These are phyloP conservation scores for Atherix ibis DNA, from an alignment of 2,888 invertebrate species.

Conservation along the genomic window DNA sequence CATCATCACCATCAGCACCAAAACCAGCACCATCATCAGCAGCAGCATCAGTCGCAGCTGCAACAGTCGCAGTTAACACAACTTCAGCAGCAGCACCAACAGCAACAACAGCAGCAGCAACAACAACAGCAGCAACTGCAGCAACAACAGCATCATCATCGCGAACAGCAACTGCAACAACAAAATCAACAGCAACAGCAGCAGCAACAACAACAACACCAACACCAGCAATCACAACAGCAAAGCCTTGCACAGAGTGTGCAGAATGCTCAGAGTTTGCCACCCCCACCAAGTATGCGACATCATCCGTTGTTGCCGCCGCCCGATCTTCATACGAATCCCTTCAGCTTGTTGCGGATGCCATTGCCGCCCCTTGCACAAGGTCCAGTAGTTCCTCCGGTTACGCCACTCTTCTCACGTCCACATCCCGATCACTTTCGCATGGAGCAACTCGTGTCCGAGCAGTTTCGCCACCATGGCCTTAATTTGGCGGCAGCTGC, in stretches of 20 bases:
- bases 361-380: slow-evolving; percentile 54
- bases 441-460: slow-evolving; percentile 70
- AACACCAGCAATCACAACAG: no score
- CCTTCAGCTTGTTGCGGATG: slow-evolving; percentile 61
- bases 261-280: slow-evolving; percentile 40
- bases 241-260: slow-evolving; percentile 38
- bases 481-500: slow-evolving; percentile 61
- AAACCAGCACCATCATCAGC: slow-evolving; percentile 16
- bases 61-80: slow-evolving; percentile 19
- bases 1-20: slow-evolving; percentile 20
- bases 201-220: slow-evolving; percentile 29
- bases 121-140: slow-evolving; percentile 11
- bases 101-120: slow-evolving; percentile 20
- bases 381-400: slow-evolving; percentile 53
- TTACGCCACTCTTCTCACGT: slow-evolving; percentile 55
- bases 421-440: slow-evolving; percentile 68
- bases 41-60: slow-evolving; percentile 19
- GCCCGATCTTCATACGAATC: slow-evolving; percentile 53
- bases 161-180: slow-evolving; percentile 33
- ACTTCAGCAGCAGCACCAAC: slow-evolving; percentile 16
- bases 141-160: slow-evolving; percentile 34
- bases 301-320: slow-evolving; percentile 54
- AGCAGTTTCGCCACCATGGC: slow-evolving; percentile 67
- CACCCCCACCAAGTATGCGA: slow-evolving; percentile 45
- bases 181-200: slow-evolving; percentile 21